phyloP scores from a whole-genome alignment of 2,113 vertebrate species.

The Prolemur simus region DNA sequence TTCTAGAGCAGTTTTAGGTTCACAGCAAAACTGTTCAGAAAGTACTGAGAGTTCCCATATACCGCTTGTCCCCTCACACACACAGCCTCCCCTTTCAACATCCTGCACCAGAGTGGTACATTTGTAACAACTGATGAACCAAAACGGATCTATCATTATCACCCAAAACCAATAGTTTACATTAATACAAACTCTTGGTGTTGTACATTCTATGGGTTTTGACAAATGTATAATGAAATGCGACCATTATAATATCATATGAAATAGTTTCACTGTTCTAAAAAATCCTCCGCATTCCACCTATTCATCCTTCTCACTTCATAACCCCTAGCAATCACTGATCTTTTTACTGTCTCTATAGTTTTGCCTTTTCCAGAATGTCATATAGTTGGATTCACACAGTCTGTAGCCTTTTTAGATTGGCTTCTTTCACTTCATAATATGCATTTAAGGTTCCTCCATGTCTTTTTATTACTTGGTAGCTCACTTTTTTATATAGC shows the following conservation, averaged over 20 bases:
- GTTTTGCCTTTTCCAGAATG: not conserved
- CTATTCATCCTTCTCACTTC: not conserved
- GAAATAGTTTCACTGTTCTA: not conserved
- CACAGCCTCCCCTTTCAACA: not conserved
- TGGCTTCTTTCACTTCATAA: not conserved
- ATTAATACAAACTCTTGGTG: not conserved
- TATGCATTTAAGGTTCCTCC: not conserved
- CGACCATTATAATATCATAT: not conserved
- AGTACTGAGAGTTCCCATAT: not conserved
- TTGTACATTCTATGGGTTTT: not conserved
- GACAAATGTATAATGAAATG: not conserved
- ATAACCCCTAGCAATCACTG: not conserved
- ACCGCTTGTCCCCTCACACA: not conserved
- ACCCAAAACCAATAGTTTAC: not conserved
- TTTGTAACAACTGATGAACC: not conserved
- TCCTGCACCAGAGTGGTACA: not conserved
- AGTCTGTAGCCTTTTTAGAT: not conserved
- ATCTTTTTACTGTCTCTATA: not conserved
- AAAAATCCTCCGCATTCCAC: not conserved
- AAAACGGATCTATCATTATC: not conserved
- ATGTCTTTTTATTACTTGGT: not conserved
- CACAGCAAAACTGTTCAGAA: not conserved
- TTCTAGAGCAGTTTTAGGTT: not conserved
- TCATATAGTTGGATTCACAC: not conserved
- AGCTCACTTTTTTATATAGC: not conserved